A percentile compares a stretch with the other conserved stretches of the same genome.
phyloP scores from a whole-genome alignment of 2,888 invertebrate genomes.

The Cerceris ruficornis region DNA sequence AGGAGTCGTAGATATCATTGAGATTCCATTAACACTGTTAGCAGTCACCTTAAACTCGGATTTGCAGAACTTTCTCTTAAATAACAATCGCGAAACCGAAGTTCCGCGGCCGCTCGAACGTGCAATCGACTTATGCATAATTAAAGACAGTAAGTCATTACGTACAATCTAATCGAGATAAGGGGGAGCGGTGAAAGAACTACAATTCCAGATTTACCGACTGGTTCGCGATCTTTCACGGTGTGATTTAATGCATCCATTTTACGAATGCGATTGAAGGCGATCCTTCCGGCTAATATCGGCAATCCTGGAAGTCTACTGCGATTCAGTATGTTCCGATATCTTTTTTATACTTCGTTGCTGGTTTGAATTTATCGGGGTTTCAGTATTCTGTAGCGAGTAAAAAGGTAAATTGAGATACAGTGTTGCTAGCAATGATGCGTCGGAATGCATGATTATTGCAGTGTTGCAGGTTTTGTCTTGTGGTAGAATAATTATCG shows the following conservation, averaged over 20 bases:
- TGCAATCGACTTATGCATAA: slow-evolving; percentile 29
- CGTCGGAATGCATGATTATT: too few species aligned
- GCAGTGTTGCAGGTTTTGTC: too few species aligned
- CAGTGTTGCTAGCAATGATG: too few species aligned
- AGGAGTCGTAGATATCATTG: background rate
- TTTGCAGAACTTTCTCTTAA: slow-evolving; percentile 28
- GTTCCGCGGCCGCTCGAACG: background rate
- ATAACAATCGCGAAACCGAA: slow-evolving; percentile 32
- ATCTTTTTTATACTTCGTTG: too few species aligned
- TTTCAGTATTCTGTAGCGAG: too few species aligned
- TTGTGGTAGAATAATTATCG: too few species aligned
- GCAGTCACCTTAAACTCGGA: background rate
- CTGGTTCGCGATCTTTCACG: slow-evolving; percentile 13
- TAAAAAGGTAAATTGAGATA: too few species aligned
- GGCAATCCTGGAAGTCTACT: too few species aligned
- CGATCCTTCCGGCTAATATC: background rate
- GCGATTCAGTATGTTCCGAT: too few species aligned
- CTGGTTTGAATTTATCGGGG: too few species aligned
- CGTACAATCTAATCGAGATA: slow-evolving; percentile 20
- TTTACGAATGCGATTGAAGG: slow-evolving; percentile 13
- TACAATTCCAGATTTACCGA: slow-evolving; percentile 33
- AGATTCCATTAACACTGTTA: slow-evolving; percentile 15
- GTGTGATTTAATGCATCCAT: slow-evolving; percentile 14
- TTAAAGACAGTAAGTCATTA: slow-evolving; percentile 38
- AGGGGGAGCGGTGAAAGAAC: slow-evolving; percentile 2